Evolutionary conservation across 2,888 invertebrate genomes (phyloP).

Genomic region (Caenorhabditis sp.): DNA sequence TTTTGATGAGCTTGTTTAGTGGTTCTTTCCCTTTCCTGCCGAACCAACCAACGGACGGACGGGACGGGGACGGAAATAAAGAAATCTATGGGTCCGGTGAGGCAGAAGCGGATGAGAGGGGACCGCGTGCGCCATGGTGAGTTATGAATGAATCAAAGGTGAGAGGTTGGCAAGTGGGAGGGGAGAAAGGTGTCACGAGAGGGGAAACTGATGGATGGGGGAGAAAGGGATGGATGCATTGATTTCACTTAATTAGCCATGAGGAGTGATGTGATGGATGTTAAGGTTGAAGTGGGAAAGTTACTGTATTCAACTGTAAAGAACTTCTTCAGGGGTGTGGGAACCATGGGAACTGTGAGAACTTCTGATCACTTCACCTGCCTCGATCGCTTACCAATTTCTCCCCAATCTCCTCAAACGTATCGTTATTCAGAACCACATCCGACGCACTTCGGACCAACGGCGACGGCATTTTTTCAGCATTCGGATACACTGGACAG

Average conservation of each 20-base stretch:
- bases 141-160: slow-evolving; percentile 24
- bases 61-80: slow-evolving; percentile 13
- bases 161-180: not conserved
- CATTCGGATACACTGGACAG: slow-evolving; percentile 40
- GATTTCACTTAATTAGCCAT: slow-evolving; percentile 6
- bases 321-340: not conserved
- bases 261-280: not conserved
- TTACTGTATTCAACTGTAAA: not conserved
- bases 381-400: slow-evolving; percentile 41
- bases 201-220: not conserved
- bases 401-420: slow-evolving; percentile 8
- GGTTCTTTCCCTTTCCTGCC: slow-evolving; percentile 24
- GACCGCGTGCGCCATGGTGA: not conserved
- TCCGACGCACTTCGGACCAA: slow-evolving; percentile 60
- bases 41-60: no score
- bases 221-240: slow-evolving; percentile 14
- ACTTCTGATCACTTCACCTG: not conserved
- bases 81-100: slow-evolving; percentile 26
- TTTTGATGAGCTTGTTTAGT: slow-evolving; percentile 43
- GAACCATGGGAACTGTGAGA: not conserved
- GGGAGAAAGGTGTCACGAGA: not conserved
- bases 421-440: slow-evolving; percentile 44
- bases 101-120: slow-evolving; percentile 41
- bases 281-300: not conserved
- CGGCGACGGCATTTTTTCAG: slow-evolving; percentile 35